Evolutionary conservation across 2,113 vertebrate species (phyloP).

Genomic region (Rhynchomys soricoides): DNA sequence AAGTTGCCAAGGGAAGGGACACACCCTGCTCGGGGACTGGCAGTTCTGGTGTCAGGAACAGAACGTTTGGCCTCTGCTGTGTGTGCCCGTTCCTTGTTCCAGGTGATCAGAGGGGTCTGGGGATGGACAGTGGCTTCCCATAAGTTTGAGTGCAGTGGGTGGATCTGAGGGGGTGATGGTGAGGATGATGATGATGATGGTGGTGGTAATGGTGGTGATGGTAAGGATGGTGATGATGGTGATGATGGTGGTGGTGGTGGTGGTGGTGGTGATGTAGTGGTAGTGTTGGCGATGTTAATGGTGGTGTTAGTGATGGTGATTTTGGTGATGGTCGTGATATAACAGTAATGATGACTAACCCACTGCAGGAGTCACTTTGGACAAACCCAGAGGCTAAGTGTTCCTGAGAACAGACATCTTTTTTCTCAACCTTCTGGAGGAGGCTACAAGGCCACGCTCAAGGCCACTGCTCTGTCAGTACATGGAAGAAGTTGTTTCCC

Average conservation of each 20-base stretch:
- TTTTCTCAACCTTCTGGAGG: neutral
- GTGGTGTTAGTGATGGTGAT: fast-evolving
- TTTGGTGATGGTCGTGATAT: neutral
- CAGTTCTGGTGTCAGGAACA: neutral
- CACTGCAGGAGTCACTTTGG: neutral
- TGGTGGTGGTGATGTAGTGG: fast-evolving
- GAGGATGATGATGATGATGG: fast-evolving
- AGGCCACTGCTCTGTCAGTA: fast-evolving
- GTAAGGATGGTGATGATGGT: fast-evolving
- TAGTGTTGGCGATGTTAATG: fast-evolving
- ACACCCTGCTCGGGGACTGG: fast-evolving
- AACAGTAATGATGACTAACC: too few relatives aligned
- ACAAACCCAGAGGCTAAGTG: too few relatives aligned
- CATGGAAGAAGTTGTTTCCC: neutral
- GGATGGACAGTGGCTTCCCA: fast-evolving
- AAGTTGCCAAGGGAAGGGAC: neutral
- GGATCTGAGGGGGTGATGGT: neutral
- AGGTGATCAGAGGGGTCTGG: fast-evolving
- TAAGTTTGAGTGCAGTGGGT: fast-evolving
- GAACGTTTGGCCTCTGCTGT: neutral
- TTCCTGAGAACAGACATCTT: neutral
- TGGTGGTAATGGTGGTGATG: fast-evolving
- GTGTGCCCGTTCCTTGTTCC: fast-evolving
- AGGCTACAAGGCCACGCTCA: neutral
- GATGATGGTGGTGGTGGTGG: fast-evolving